These are phyloP conservation scores for Macroglossus sobrinus DNA, from an alignment of 2,113 vertebrate genomes.

Conservation along the genomic window DNA sequence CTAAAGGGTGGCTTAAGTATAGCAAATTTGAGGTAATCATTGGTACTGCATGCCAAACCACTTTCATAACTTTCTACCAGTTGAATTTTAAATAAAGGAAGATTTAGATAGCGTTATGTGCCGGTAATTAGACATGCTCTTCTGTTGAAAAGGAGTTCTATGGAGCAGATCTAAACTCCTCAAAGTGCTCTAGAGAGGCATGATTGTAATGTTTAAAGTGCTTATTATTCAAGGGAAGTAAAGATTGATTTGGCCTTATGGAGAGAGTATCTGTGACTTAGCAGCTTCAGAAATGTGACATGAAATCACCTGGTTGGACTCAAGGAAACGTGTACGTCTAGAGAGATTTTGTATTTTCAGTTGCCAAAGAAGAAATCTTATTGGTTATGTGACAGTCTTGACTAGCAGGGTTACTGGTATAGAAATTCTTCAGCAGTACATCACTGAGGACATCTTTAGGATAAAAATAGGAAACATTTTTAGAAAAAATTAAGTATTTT, in stretches of 20 bases:
- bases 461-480: conserved; percentile 13
- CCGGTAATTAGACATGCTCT: background rate
- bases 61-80: background rate
- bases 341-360: background rate
- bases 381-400: background rate
- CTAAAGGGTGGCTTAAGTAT: background rate
- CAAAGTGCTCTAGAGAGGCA: background rate
- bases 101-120: background rate
- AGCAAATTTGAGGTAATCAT: background rate
- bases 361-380: background rate
- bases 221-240: background rate
- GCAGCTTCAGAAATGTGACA: background rate
- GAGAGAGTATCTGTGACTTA: background rate
- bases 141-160: background rate
- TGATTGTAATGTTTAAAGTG: background rate
- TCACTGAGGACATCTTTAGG: background rate
- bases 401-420: background rate
- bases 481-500: background rate
- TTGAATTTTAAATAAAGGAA: conserved; percentile 10
- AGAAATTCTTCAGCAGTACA: background rate
- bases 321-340: too few species aligned
- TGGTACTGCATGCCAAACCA: background rate
- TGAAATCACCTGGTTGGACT: background rate
- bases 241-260: background rate
- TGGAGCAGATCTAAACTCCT: background rate